These are phyloP conservation scores for human DNA, from an alignment of 2,113 vertebrate species.

Conservation along the genomic window DNA sequence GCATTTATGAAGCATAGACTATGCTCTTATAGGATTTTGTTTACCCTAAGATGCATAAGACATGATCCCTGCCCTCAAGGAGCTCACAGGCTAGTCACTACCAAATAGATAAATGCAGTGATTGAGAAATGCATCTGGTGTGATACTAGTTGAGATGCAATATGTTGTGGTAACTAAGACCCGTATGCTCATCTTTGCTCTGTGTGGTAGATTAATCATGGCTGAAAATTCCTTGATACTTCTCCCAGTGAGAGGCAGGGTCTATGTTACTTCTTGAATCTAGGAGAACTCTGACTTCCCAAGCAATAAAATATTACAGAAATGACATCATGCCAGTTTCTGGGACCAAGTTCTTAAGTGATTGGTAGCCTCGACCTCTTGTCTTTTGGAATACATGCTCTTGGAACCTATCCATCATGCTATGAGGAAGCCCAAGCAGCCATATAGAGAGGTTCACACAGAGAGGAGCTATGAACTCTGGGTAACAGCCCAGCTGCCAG, in stretches of 20 bases:
- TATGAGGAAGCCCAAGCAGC: not conserved
- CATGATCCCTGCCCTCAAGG: not conserved
- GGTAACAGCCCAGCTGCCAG: not conserved
- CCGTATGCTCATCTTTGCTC: not conserved
- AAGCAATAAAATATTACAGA: not conserved
- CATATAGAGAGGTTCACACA: not conserved
- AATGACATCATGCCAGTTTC: not conserved
- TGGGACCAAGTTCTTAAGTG: not conserved
- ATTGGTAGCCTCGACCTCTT: not conserved
- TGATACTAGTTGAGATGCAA: not conserved
- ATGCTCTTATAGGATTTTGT: not conserved
- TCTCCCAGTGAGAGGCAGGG: not conserved
- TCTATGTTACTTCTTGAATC: not conserved
- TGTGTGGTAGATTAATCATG: not conserved
- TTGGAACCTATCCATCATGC: not conserved
- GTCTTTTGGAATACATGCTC: not conserved
- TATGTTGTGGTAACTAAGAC: not conserved
- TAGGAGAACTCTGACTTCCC: not conserved
- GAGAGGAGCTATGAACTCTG: not conserved
- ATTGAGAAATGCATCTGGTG: not conserved
- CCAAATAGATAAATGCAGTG: not conserved
- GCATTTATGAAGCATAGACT: not conserved
- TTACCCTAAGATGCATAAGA: not conserved
- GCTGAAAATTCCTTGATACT: not conserved
- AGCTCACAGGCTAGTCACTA: not conserved